Percentiles rank a stretch among this genome's conserved stretches.
Conservation (phyloP, 2,113 vertebrate genomes). For the Halichoerus grypus region DNA sequence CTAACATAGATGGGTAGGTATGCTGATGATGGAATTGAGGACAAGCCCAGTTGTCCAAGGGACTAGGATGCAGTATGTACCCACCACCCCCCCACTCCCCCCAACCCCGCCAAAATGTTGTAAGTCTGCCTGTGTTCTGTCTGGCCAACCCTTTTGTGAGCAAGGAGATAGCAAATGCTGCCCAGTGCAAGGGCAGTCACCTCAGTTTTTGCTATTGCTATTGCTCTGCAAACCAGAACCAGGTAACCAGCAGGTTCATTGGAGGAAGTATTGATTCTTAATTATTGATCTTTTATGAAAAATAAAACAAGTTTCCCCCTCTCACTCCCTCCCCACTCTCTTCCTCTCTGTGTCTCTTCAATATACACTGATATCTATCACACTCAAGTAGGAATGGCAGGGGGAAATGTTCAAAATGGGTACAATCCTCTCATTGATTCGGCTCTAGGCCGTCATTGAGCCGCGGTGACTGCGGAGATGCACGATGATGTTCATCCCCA, state of each 20-base stretch:
- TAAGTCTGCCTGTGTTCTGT: background rate
- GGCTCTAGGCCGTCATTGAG: background rate
- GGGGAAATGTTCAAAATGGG: background rate
- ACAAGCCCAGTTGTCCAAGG: background rate
- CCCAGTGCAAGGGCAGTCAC: background rate
- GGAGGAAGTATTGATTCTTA: background rate
- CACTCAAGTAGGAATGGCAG: background rate
- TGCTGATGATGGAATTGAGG: background rate
- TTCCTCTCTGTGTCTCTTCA: background rate
- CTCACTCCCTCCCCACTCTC: too few species aligned
- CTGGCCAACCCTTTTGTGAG: background rate
- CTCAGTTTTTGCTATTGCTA: background rate
- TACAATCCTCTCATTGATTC: background rate
- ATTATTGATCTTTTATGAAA: conserved; percentile 5
- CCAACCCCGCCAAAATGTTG: background rate
- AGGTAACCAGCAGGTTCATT: background rate
- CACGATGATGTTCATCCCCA: background rate
- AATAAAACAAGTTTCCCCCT: background rate
- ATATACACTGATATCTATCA: background rate
- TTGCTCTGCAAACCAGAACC: background rate
- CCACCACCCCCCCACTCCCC: background rate
- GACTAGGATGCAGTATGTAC: background rate
- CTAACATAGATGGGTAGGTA: too few species aligned
- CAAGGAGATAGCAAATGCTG: background rate
- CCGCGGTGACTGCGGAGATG: accelerated